Evolutionary conservation across 2,888 invertebrate species (phyloP).

Genomic region (Pomacea canaliculata): DNA sequence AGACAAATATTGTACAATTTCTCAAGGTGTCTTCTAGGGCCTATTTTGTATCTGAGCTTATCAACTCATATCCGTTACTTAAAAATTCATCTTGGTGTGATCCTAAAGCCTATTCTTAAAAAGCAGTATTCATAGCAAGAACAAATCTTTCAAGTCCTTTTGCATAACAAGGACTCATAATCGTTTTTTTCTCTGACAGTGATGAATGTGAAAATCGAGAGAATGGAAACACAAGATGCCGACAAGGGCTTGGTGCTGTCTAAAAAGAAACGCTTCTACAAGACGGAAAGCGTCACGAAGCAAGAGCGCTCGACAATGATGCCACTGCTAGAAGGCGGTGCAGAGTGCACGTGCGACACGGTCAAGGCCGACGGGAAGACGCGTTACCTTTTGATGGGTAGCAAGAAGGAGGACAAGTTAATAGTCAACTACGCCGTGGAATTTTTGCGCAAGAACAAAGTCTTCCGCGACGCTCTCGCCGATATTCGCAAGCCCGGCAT

Average conservation of each 20-base stretch:
- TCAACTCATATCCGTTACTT: no score
- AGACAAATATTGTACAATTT: no score
- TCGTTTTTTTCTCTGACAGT: conserved; percentile 22
- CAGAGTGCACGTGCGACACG: conserved; percentile 37
- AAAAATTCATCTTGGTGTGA: no score
- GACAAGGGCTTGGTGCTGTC: conserved; percentile 35
- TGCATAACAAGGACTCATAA: no score
- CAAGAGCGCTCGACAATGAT: conserved; percentile 30
- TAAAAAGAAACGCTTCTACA: conserved; percentile 41
- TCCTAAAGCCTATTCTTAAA: no score
- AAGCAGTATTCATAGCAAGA: no score
- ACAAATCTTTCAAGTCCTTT: no score
- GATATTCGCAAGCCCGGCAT: conserved; percentile 43
- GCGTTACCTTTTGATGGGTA: conserved; percentile 44
- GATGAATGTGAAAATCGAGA: conserved; percentile 32
- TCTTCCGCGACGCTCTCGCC: conserved; percentile 40
- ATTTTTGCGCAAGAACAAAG: conserved; percentile 38
- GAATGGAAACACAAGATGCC: conserved; percentile 19
- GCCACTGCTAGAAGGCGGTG: conserved; percentile 35
- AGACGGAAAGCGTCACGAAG: conserved; percentile 34
- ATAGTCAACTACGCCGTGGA: conserved; percentile 38
- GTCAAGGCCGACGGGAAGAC: conserved; percentile 33
- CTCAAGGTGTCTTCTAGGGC: no score
- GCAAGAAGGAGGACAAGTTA: conserved; percentile 32
- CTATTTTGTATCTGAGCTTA: no score